Evolutionary conservation across 2,113 vertebrate species (phyloP).

Genomic region (Dicrurus megarhynchus): DNA sequence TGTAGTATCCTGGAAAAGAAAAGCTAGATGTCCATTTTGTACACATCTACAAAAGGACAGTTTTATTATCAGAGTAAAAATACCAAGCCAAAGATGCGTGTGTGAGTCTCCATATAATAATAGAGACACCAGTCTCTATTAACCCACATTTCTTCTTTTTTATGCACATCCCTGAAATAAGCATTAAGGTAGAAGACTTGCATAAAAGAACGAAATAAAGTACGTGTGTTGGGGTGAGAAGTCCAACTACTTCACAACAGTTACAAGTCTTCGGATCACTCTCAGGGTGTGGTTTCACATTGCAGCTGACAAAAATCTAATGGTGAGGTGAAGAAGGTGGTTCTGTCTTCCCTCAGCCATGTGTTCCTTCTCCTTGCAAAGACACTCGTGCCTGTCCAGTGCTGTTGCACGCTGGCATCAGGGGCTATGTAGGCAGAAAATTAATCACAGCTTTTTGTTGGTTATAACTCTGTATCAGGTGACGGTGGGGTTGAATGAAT

Average conservation of each 20-base stretch:
- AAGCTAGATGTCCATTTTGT: background rate
- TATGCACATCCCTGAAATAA: background rate
- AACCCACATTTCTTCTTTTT: background rate
- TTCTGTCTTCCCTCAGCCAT: background rate
- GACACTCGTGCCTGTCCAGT: fast-evolving
- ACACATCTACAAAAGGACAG: background rate
- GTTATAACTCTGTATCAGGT: background rate
- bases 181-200: background rate
- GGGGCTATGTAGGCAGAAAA: background rate
- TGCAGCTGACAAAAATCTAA: background rate
- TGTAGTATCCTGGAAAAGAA: background rate
- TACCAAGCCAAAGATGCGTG: fast-evolving
- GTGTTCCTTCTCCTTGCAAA: background rate
- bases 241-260: background rate
- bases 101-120: background rate
- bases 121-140: background rate
- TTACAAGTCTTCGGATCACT: background rate
- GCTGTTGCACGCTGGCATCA: fast-evolving
- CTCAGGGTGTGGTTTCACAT: background rate
- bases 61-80: background rate
- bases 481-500: background rate
- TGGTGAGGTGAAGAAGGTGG: background rate
- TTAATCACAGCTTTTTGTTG: background rate
- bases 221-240: background rate
- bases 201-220: background rate